Conservation (phyloP, 1,140 invertebrate genomes). For the Papilio polyxenes region DNA sequence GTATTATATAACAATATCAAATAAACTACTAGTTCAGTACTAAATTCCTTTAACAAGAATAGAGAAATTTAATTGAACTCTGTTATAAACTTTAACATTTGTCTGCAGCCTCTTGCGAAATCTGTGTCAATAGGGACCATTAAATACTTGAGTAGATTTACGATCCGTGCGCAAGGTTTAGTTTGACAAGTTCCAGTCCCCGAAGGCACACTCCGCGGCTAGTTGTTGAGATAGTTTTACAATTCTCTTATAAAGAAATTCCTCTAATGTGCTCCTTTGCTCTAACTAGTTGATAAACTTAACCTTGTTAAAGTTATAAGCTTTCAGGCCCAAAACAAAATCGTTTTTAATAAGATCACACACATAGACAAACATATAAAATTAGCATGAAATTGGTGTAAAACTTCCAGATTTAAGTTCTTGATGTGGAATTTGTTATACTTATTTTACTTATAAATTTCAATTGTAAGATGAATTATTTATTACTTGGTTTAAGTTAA, state of each 20-base stretch:
- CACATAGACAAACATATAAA: neutral
- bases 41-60: neutral
- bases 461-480: neutral
- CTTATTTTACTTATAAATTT: neutral
- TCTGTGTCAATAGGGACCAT: conserved; percentile 30
- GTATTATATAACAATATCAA: neutral
- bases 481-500: neutral
- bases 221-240: conserved; percentile 23
- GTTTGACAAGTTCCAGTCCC: conserved; percentile 26
- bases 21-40: neutral
- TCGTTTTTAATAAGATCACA: neutral
- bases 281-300: neutral
- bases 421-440: neutral
- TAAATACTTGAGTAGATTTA: conserved; percentile 34
- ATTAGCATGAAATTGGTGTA: neutral
- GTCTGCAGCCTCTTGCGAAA: conserved; percentile 4
- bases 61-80: neutral
- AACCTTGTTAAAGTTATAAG: neutral
- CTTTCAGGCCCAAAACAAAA: neutral
- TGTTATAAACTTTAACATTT: conserved; percentile 16
- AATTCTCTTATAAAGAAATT: conserved; percentile 13
- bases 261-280: conserved; percentile 10
- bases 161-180: conserved; percentile 14
- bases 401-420: neutral
- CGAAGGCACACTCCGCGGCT: neutral